Base-by-base conservation (phyloP, 2,888 invertebrate genomes). In the Noctuana brunneofusca region DNA sequence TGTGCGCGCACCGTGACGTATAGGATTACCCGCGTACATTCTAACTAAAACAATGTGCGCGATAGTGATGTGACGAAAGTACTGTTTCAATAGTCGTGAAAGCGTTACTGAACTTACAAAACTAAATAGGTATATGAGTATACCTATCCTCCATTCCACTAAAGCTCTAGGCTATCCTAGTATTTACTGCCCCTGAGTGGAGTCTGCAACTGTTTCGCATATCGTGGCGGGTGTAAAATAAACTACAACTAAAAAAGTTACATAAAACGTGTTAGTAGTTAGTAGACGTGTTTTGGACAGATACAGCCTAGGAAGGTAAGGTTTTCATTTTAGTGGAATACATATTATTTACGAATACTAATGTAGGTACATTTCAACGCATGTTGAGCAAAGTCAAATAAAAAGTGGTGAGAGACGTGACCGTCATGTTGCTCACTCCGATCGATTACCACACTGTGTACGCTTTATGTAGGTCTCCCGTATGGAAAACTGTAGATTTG, bases 1-100 rank as follows among this genome's bases (percentile, higher is more conserved):
- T 68, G 69, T 73, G 73, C 68, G 68, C 69, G 70, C 69, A 76
- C 71, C 77, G 79, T 74, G 76, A 75, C 69, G 70, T 80, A 78
- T 85, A 75, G 58, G 62, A 71, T 86, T 84, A 77, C 82, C 63
- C 60, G 54, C 62, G 65, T 41, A 58, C 56, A 62, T 57, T 66
- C 64, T 66, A 52, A 55, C 64, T 66, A 52, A 55, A 60, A 66
- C 65, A 63, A 65, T 69, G 59, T 64, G 55, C 38, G 53, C 55
- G n/a, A 48, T 58, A 62, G 60, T 48, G 60, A 60, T 60, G 60
- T 54, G 53, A 71, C 69, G 64, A 63, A 67, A 68, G 48, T 18
- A 32, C 22, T 24, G 27, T 12, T 12, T 20, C 8, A 49, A 27
- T 14, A 12, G 38, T 12, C 48, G 9, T 18, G 11, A 22, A 20